phyloP scores from a whole-genome alignment of 2,113 vertebrate species.

The Empidonax traillii region DNA sequence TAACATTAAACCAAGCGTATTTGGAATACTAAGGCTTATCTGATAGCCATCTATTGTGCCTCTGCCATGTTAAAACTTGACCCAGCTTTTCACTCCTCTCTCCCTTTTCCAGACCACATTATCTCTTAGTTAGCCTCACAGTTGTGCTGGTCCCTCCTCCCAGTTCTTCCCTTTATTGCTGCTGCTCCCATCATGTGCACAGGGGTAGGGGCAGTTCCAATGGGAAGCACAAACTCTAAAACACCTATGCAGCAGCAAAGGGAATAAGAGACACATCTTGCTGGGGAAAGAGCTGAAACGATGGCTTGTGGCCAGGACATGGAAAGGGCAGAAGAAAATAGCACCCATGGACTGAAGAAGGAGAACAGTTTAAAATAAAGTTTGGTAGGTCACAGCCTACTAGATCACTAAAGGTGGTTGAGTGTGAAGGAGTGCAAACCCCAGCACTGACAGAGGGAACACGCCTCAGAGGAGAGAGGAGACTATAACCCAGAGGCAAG shows the following conservation, averaged over 20 bases:
- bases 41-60: not conserved
- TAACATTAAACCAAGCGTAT: not conserved
- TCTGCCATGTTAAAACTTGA: not conserved
- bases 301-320: not conserved
- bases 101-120: not conserved
- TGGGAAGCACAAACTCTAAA: not conserved
- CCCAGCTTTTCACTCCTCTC: not conserved
- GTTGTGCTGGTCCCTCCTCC: not conserved
- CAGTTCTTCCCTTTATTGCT: not conserved
- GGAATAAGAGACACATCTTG: not conserved
- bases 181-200: accelerated
- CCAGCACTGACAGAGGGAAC: accelerated
- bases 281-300: not conserved
- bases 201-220: not conserved
- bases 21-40: not conserved
- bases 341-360: not conserved
- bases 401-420: not conserved
- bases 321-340: not conserved
- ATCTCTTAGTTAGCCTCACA: not conserved
- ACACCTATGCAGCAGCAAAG: not conserved
- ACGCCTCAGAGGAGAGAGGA: not conserved
- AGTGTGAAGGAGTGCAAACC: not conserved
- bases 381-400: not conserved
- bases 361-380: not conserved
- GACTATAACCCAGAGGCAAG: not conserved